These are phyloP conservation scores for Actias luna DNA, from an alignment of 2,888 invertebrate genomes.

Conservation along the genomic window DNA sequence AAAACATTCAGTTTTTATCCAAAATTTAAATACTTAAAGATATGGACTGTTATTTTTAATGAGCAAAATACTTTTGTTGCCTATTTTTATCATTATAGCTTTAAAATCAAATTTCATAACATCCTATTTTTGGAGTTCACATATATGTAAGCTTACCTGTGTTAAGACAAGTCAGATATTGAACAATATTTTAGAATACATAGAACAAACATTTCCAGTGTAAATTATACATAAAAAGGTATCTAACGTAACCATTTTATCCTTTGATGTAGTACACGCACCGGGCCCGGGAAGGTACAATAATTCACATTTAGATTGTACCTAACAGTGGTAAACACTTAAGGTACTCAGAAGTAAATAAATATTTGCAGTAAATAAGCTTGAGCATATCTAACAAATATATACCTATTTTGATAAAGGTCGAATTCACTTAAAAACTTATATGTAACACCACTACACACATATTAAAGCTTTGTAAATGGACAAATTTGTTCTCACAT, in stretches of 20 bases:
- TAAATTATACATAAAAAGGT: background rate
- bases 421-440: background rate
- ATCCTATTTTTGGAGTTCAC: too few relatives aligned
- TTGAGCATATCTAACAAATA: background rate
- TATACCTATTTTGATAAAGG: background rate
- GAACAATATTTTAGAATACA: background rate
- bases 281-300: too few relatives aligned
- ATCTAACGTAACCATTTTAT: background rate
- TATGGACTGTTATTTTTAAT: too few relatives aligned
- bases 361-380: background rate
- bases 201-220: background rate
- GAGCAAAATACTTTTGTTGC: too few relatives aligned
- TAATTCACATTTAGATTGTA: too few relatives aligned
- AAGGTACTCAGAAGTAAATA: background rate
- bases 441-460: background rate
- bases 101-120: too few relatives aligned
- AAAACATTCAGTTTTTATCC: too few relatives aligned
- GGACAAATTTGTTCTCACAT: background rate
- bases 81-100: too few relatives aligned
- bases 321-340: too few relatives aligned
- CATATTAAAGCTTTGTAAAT: background rate
- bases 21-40: too few relatives aligned
- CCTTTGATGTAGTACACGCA: background rate
- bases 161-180: background rate
- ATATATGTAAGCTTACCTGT: too few relatives aligned